Evolutionary conservation across 2,113 vertebrate species (phyloP), one percentile per base, ranked within the genome.

Genomic region (Puffinus mauretanicus): DNA sequence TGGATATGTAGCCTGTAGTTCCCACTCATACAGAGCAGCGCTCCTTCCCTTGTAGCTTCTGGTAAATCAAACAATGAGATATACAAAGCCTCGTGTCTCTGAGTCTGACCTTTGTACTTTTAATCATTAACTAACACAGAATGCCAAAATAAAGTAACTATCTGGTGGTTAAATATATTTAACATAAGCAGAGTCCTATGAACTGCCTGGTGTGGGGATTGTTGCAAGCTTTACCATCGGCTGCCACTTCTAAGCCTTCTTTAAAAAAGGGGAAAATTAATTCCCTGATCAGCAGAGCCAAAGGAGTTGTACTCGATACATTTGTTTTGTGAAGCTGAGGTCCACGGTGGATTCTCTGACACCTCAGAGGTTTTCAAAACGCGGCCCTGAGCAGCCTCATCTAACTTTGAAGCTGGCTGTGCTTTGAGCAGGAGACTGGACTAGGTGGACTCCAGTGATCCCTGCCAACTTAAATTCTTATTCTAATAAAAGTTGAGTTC

Each of bases 51-150:
- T 91, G 77, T 80, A 89, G 81, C 83, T 95, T 85, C 91, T 96
- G 93, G 57, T 89, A 89, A 94, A 94, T 84, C 70, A 93, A 84
- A 96, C 94, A 94, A 94, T 93, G 91, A 69, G 44, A 93, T 54
- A 90, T 4, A 91, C 70, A 94, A 88, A 96, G 58, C 86, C 58
- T 89, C 58, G 72, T 91, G 84, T 90, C 83, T 97, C 80, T 42
- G 40, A 61, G 61, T 8, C 62, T 96, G 94, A 95, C 93, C 95
- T 96, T 93, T 91, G 95, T 89, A 72, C 86, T 75, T 87, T 34
- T 65, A 94, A 84, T 93, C 80, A 88, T 94, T 97, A 95, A 92
- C 94, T 94, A 83, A 54, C 64, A 83, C 20, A 54, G 36, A 94
- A 66, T 49, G 83, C 44, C 77, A 94, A 88, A 88, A 82, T 82